A percentile compares a stretch with the other conserved stretches of the same genome.
Evolutionary conservation across 2,113 vertebrate genomes (phyloP).

Genomic region (Spilogale gracilis): DNA sequence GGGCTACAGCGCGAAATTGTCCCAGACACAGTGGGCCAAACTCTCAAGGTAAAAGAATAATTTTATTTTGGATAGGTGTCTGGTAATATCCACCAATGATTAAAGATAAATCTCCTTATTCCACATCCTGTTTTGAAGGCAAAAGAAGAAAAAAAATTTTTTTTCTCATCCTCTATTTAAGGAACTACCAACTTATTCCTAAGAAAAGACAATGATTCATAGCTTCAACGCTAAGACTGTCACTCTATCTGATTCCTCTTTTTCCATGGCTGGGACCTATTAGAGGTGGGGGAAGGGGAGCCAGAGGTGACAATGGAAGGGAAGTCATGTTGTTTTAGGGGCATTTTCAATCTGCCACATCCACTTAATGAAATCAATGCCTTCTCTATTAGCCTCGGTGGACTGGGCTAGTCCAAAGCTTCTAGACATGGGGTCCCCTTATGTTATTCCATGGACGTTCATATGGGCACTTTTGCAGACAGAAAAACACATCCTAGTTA

Average conservation of each 20-base stretch:
- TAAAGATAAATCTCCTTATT: constrained; percentile 30
- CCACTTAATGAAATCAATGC: background rate
- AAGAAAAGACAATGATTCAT: constrained; percentile 65
- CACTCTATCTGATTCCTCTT: background rate
- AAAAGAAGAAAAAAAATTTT: constrained; percentile 28
- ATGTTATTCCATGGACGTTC: background rate
- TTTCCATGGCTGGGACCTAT: background rate
- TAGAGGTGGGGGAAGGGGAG: background rate
- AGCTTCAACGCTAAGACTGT: constrained; percentile 40
- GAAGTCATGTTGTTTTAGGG: background rate
- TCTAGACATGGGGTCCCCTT: background rate
- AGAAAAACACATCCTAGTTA: background rate
- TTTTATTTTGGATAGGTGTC: constrained; percentile 18
- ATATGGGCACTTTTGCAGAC: background rate
- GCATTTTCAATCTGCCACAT: background rate
- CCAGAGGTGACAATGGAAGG: background rate
- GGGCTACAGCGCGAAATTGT: background rate
- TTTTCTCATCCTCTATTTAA: constrained; percentile 63
- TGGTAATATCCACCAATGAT: background rate
- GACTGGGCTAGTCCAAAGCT: background rate
- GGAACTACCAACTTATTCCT: constrained; percentile 63
- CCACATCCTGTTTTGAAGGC: constrained; percentile 70
- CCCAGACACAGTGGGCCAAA: background rate
- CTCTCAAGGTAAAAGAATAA: background rate
- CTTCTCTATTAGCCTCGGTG: background rate